phyloP scores from a whole-genome alignment of 1,140 invertebrate species.

The Cydia fagiglandana region DNA sequence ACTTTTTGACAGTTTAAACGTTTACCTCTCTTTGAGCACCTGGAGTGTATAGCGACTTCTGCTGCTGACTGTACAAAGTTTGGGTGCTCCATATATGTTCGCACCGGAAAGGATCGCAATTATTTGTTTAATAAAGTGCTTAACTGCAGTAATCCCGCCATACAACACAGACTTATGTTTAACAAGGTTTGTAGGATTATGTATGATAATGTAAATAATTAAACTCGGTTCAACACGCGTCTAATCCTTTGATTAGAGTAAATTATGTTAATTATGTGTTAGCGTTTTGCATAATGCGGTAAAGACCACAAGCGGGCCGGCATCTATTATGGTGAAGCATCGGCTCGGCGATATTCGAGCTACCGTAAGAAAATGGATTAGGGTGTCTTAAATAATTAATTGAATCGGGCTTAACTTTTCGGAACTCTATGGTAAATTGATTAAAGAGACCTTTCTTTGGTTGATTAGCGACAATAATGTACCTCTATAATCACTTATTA shows the following conservation, averaged over 20 bases:
- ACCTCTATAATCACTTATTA: too few species aligned
- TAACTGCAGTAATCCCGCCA: slow-evolving; percentile 17
- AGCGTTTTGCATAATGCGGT: neutral
- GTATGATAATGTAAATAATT: neutral
- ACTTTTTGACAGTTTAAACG: too few species aligned
- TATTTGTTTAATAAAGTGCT: slow-evolving; percentile 26
- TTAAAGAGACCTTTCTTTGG: too few species aligned
- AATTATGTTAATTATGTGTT: slow-evolving; percentile 20
- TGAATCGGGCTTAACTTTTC: too few species aligned
- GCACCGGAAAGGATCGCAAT: slow-evolving; percentile 14
- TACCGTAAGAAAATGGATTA: too few species aligned
- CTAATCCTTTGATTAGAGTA: neutral
- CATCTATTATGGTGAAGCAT: neutral
- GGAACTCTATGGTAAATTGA: too few species aligned
- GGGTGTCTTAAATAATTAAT: too few species aligned
- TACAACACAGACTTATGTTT: neutral
- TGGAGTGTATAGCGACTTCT: too few species aligned
- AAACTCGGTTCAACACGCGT: neutral
- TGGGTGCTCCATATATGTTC: neutral
- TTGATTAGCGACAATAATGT: too few species aligned
- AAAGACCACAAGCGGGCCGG: neutral
- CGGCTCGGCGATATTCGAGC: too few species aligned
- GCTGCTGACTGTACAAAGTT: slow-evolving; percentile 25
- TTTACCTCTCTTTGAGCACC: too few species aligned
- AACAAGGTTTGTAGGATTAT: neutral